These are phyloP conservation scores for Tetrapedia diversipes DNA, from an alignment of 2,888 invertebrate genomes.

Conservation along the genomic window DNA sequence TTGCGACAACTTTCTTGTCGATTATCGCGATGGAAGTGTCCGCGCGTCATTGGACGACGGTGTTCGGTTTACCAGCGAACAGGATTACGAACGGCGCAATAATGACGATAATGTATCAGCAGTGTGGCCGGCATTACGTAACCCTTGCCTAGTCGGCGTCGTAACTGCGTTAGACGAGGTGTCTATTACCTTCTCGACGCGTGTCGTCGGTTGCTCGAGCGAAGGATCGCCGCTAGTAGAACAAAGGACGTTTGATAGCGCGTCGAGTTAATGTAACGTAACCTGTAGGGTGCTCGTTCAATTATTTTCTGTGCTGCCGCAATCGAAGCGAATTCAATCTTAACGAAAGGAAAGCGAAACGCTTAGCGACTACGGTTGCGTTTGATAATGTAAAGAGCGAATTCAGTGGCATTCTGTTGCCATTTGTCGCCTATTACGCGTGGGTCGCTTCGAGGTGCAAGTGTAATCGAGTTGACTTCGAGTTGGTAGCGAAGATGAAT, in stretches of 20 bases:
- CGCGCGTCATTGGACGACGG: constrained; percentile 32
- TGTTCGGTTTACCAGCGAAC: constrained; percentile 15
- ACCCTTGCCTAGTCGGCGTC: neutral
- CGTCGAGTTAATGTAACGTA: too few species aligned
- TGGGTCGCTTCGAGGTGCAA: neutral
- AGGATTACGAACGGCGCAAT: constrained; percentile 29
- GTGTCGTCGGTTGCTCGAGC: constrained; percentile 11
- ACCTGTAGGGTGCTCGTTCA: too few species aligned
- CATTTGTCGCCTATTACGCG: neutral
- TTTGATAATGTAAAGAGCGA: neutral
- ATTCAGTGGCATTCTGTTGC: too few species aligned
- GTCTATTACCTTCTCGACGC: constrained; percentile 14
- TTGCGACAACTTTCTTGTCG: constrained; percentile 33
- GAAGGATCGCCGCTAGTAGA: neutral
- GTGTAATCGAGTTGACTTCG: too few species aligned
- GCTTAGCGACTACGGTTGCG: neutral
- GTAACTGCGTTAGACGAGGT: constrained; percentile 12
- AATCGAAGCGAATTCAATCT: too few species aligned
- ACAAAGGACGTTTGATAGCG: too few species aligned
- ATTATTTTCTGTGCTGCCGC: too few species aligned
- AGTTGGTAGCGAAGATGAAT: too few species aligned
- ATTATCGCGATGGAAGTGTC: constrained; percentile 21
- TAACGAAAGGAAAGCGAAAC: neutral
- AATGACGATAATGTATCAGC: constrained; percentile 29
- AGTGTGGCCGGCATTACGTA: constrained; percentile 17